A percentile compares a stretch with the other conserved stretches of the same genome.
Evolutionary conservation across 2,113 vertebrate species (phyloP).

Genomic region (Dicentrarchus labrax): DNA sequence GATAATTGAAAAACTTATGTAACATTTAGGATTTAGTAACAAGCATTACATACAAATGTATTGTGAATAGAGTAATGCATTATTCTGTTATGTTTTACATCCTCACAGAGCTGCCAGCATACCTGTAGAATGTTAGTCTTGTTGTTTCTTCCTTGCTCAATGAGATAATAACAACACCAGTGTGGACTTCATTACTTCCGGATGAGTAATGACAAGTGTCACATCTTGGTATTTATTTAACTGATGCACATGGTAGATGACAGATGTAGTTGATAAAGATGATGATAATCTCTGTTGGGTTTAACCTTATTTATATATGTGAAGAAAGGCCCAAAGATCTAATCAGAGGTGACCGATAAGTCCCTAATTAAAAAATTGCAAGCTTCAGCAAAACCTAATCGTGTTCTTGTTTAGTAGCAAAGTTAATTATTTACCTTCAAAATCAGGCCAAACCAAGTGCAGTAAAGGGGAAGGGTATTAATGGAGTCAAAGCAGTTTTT

Average conservation of each 20-base stretch:
- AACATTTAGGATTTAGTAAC: too few relatives aligned
- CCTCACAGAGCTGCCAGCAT: too few relatives aligned
- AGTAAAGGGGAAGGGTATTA: background rate
- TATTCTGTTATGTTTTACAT: too few relatives aligned
- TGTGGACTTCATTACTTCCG: too few relatives aligned
- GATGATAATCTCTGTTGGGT: background rate
- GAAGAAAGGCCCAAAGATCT: background rate
- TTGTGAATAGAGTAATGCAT: too few relatives aligned
- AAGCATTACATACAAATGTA: too few relatives aligned
- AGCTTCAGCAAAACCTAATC: background rate
- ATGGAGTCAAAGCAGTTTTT: constrained; percentile 30
- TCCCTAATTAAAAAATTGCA: background rate
- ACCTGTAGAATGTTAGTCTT: too few relatives aligned
- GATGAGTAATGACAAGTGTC: too few relatives aligned
- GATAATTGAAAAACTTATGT: too few relatives aligned
- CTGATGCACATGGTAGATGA: background rate
- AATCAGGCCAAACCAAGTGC: background rate
- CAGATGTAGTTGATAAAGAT: background rate
- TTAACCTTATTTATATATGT: constrained; percentile 13
- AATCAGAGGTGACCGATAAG: background rate
- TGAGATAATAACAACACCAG: too few relatives aligned
- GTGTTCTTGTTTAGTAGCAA: too few relatives aligned
- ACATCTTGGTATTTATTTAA: background rate
- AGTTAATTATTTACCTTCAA: background rate
- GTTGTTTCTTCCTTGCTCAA: too few relatives aligned